Evolutionary conservation across 1,140 invertebrate species (phyloP).

Genomic region (Cydia strobilella): DNA sequence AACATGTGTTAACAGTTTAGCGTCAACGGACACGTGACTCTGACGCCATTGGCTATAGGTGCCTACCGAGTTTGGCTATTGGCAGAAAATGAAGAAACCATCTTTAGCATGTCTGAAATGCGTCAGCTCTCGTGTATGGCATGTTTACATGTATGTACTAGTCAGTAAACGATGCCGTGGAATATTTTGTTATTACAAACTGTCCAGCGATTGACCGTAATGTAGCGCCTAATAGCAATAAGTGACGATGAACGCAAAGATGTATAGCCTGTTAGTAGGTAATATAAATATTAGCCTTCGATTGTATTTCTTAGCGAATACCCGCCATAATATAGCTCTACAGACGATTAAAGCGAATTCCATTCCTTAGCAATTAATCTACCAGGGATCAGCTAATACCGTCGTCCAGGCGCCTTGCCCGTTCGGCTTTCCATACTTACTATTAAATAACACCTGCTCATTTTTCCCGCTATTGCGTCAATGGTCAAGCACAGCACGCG

Average conservation of each 20-base stretch:
- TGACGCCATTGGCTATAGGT: neutral
- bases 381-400: conserved; percentile 44
- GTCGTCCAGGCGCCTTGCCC: conserved; percentile 46
- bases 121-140: conserved; percentile 52
- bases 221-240: too few relatives aligned
- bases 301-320: too few relatives aligned
- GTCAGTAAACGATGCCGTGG: conserved; percentile 48
- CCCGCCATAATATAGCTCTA: too few relatives aligned
- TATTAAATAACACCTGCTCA: conserved; percentile 71
- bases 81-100: conserved; percentile 40
- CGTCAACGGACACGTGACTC: neutral
- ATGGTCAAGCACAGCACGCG: conserved; percentile 66
- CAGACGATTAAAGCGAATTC: too few relatives aligned
- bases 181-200: conserved; percentile 29
- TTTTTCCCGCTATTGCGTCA: conserved; percentile 77
- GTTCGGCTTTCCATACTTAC: conserved; percentile 62
- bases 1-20: neutral
- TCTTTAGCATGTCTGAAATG: conserved; percentile 46
- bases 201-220: neutral
- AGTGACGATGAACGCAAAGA: too few relatives aligned
- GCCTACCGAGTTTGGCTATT: conserved; percentile 32
- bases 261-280: too few relatives aligned
- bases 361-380: too few relatives aligned
- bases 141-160: conserved; percentile 62
- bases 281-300: too few relatives aligned